Conservation (phyloP, 2,888 invertebrate species). For the Drosophila atripex region DNA sequence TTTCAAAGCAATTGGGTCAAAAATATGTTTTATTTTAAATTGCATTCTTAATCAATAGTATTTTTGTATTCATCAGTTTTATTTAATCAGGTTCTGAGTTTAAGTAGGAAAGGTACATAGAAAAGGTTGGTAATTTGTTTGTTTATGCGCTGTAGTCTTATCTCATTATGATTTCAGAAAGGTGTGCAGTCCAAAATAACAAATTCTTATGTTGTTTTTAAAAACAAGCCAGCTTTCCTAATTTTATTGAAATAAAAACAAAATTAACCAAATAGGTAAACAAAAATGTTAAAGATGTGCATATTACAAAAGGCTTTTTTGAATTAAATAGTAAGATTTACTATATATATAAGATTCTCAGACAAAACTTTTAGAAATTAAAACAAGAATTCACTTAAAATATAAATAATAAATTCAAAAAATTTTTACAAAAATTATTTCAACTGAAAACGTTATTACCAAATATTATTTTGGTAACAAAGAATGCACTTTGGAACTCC, state of each 20-base stretch:
- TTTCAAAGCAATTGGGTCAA: too few species aligned
- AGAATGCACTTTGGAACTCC: constrained; percentile 14
- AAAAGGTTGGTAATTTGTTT: neutral
- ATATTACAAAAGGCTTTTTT: neutral
- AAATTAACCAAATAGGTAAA: neutral
- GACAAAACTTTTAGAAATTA: neutral
- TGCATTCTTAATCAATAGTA: neutral
- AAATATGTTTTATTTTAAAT: too few species aligned
- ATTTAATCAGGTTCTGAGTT: neutral
- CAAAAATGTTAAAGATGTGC: neutral
- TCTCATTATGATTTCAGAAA: neutral
- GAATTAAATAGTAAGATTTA: neutral
- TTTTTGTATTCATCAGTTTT: neutral
- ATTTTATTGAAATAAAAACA: neutral
- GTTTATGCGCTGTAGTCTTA: constrained; percentile 1
- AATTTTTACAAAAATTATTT: neutral
- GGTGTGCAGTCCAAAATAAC: neutral
- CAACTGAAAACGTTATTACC: neutral
- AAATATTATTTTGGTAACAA: neutral
- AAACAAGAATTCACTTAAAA: neutral
- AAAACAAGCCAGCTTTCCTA: neutral
- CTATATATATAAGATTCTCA: too few species aligned
- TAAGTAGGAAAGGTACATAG: neutral
- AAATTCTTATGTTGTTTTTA: neutral
- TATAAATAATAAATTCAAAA: neutral